Percentiles rank a stretch among this genome's conserved stretches.
phyloP scores from a whole-genome alignment of 2,113 vertebrate genomes.

The Platichthys flesus region DNA sequence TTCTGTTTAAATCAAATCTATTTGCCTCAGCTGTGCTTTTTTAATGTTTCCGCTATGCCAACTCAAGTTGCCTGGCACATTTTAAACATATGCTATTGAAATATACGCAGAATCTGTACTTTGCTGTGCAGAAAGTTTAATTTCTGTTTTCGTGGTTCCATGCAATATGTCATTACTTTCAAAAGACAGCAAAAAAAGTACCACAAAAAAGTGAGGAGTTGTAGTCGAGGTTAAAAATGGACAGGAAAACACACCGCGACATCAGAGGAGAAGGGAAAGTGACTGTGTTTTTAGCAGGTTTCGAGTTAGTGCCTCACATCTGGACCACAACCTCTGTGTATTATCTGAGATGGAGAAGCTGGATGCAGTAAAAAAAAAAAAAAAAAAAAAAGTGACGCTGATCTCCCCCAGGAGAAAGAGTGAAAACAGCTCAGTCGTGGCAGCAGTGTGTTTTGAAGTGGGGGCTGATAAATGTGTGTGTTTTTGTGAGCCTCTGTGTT shows the following conservation, averaged over 20 bases:
- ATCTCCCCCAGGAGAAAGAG: constrained; percentile 70
- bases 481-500: background rate
- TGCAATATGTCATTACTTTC: constrained; percentile 12
- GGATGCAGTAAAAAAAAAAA: constrained; percentile 49
- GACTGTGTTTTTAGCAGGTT: constrained; percentile 54
- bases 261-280: constrained; percentile 62
- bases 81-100: background rate
- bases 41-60: background rate
- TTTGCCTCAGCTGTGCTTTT: constrained; percentile 1
- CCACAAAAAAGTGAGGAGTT: background rate
- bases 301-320: constrained; percentile 68
- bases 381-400: constrained; percentile 43
- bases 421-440: constrained; percentile 74
- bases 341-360: constrained; percentile 72
- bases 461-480: constrained; percentile 25
- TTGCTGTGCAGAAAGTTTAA: constrained; percentile 10
- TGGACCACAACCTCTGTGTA: constrained; percentile 62
- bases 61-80: background rate
- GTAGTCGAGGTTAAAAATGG: constrained; percentile 23
- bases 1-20: constrained; percentile 6
- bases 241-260: constrained; percentile 24
- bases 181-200: constrained; percentile 8
- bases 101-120: background rate
- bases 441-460: constrained; percentile 53
- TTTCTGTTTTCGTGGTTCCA: constrained; percentile 39